Conservation (phyloP, 2,797 vertebrate genomes). For the Xiphorhynchus erythropygius region DNA sequence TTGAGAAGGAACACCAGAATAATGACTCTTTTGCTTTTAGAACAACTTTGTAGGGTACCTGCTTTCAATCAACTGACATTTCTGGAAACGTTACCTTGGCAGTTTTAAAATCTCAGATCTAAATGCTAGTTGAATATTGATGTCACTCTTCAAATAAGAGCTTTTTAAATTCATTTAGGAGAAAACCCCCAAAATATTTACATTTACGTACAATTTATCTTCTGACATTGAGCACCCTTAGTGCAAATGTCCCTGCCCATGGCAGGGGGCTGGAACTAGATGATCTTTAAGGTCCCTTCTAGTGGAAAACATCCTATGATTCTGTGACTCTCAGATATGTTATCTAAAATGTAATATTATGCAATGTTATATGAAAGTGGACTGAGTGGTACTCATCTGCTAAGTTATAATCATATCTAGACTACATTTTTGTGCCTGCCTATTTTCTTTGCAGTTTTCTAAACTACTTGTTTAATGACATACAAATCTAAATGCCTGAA, state of each 20-base stretch:
- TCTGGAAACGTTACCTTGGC: background rate
- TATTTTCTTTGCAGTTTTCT: background rate
- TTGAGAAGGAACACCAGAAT: slow-evolving; percentile 20
- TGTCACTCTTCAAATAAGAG: background rate
- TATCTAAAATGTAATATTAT: background rate
- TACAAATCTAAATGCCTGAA: background rate
- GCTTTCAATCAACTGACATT: background rate
- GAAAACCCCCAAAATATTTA: background rate
- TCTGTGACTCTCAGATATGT: background rate
- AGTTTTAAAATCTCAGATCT: background rate
- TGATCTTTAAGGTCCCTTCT: background rate
- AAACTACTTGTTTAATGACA: background rate
- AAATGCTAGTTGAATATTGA: background rate
- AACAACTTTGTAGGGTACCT: background rate
- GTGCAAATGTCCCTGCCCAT: background rate
- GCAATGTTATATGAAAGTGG: background rate
- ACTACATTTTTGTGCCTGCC: background rate
- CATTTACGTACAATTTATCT: background rate
- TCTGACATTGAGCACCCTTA: background rate
- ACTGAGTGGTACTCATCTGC: background rate
- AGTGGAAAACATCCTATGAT: background rate
- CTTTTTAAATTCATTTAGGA: background rate
- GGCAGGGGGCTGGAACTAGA: background rate
- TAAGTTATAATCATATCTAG: background rate
- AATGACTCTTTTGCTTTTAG: slow-evolving; percentile 6